These are phyloP conservation scores for Nyctalus aviator DNA, from an alignment of 2,797 vertebrate species.

Conservation along the genomic window DNA sequence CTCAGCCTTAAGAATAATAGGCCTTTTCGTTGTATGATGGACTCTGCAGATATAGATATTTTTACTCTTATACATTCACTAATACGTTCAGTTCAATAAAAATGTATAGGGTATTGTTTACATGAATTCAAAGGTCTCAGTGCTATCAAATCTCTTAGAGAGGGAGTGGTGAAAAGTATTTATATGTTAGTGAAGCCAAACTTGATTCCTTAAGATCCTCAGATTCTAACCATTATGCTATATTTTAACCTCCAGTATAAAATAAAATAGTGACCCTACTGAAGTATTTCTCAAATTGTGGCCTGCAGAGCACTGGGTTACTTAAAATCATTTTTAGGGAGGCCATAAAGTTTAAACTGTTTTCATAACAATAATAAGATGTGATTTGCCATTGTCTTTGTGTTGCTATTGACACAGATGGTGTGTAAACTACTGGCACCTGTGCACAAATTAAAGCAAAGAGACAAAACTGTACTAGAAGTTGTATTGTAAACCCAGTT, in stretches of 20 bases:
- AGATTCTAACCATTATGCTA: neutral
- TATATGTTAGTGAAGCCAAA: neutral
- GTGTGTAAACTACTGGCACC: neutral
- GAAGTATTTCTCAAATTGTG: neutral
- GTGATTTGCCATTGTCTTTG: neutral
- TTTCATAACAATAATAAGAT: neutral
- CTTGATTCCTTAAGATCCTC: neutral
- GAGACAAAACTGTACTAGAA: neutral
- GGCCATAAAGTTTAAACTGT: neutral
- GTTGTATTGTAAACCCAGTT: neutral
- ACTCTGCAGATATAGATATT: neutral
- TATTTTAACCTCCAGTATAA: neutral
- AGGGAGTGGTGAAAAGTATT: neutral
- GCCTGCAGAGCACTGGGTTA: neutral
- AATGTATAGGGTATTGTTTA: neutral
- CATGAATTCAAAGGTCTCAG: neutral
- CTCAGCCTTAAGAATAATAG: neutral
- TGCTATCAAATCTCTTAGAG: neutral
- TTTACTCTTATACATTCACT: neutral
- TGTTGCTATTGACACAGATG: neutral
- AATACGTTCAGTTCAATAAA: neutral
- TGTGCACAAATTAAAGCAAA: neutral
- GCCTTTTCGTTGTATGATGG: neutral
- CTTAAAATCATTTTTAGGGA: neutral
- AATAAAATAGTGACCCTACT: neutral